These are phyloP conservation scores for Mallotus villosus DNA, from an alignment of 2,797 vertebrate genomes.

Conservation along the genomic window DNA sequence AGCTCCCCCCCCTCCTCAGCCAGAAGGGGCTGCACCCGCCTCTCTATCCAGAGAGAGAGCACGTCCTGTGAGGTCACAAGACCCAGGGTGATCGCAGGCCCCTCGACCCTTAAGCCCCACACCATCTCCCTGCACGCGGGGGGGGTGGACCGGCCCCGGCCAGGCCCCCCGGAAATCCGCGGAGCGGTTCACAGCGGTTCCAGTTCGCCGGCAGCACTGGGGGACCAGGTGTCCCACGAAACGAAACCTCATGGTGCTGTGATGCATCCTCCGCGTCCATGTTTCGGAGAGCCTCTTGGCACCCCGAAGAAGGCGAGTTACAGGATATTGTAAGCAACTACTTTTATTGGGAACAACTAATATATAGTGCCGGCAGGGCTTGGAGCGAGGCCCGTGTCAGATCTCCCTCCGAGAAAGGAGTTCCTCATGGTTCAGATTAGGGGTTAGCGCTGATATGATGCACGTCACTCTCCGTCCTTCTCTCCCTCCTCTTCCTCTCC, in stretches of 20 bases:
- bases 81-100: conserved; percentile 19
- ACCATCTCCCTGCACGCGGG: background rate
- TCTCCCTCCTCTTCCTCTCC: conserved; percentile 14
- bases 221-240: conserved; percentile 35
- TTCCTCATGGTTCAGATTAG: conserved; percentile 70
- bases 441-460: conserved; percentile 40
- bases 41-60: conserved; percentile 16
- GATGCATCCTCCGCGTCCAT: conserved; percentile 52
- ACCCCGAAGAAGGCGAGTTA: conserved; percentile 33
- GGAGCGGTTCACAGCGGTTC: conserved; percentile 8
- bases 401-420: conserved; percentile 44
- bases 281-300: conserved; percentile 36
- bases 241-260: conserved; percentile 30
- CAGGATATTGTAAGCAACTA: conserved; percentile 61
- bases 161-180: conserved; percentile 4
- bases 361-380: conserved; percentile 39
- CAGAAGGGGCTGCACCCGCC: conserved; percentile 23
- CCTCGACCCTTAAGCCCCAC: background rate
- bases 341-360: conserved; percentile 68
- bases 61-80: conserved; percentile 45
- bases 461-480: conserved; percentile 34
- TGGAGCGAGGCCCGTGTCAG: conserved; percentile 58
- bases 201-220: conserved; percentile 12
- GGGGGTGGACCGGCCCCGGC: conserved; percentile 1
- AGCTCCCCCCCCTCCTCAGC: background rate